Base-by-base conservation (phyloP, 23 tunicate genomes). In the Aplidium turbinatum region DNA sequence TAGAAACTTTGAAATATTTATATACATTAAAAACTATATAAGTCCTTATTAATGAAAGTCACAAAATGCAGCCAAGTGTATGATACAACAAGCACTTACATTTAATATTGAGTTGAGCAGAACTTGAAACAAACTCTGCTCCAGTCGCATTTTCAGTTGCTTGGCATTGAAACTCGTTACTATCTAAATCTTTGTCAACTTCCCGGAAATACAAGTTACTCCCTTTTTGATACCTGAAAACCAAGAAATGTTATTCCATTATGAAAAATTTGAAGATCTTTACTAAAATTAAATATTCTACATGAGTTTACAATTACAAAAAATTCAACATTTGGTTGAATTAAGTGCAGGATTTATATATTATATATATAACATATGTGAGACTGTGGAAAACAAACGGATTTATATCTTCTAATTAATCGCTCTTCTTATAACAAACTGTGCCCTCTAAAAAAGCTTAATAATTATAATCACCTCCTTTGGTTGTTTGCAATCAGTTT, bases 191-290 rank as follows among this genome's bases (percentile, higher is more conserved):
- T 23, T 45, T 32, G 29, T 70, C 46, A 47, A 70, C 26, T 25
- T 58, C 58, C 22, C 23, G 35, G 27, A 70, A 70, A 48, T 9
- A 19, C 24, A 70, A 47, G 25, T 70, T n/a, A 47, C 6, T 70
- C 47, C 38, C 58, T 23, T 20, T 13, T 30, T 70, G 76, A 47
- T 21, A 70, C 23, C 76, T 70, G 58, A 4, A 70, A 70, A 6
- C 2, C 47, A 28, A 47, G 26, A 25, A 28, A 60, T 6, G 31
- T 60, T 60, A 3, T 29, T 29, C 34, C 48, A 42, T 9, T 42
- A 9, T 9, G 48, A 9, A 42, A 9, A 13, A 42, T 42, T 42
- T 13, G 9, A 42, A 42, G 9, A 42, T 42, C 13, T 42, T 42
- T 42, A 9, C 9, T 9, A 13, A 42, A 9, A 9, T 9, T 9